Evolutionary conservation across 2,113 vertebrate species (phyloP), one percentile per base, ranked within the genome.

Genomic region (Nothobranchius kuhntae): DNA sequence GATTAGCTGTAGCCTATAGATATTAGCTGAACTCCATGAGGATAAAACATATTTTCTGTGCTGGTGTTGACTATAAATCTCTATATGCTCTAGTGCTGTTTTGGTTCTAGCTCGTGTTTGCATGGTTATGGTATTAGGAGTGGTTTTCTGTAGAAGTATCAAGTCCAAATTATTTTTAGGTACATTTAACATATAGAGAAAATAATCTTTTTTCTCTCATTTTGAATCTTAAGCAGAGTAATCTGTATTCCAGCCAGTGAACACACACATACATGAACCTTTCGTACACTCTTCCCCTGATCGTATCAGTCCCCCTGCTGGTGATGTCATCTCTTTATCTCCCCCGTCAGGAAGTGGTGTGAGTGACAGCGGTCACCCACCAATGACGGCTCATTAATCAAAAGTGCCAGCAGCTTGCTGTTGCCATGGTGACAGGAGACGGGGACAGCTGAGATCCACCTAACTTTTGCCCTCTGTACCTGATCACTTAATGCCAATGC

Each of bases 301-400:
- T 61, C 62, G 52, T 77, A 73, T 69, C 57, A 21, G 75, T 73
- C 65, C 66, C 73, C 1, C 61, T 45, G 1, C 55, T 59, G 38
- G 74, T 58, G 67, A 87, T 83, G 77, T 78, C 57, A 51, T 79
- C 66, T 74, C 85, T 65, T 63, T 66, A 61, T 83, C 70, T 60
- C 15, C 0, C 62, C 83, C 88, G 86, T 87, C 83, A 9, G 6
- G 48, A 71, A 84, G 77, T 53, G 17, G 24, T 0, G 2, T 75
- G 86, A 92, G 76, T 89, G 89, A 85, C 88, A 87, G 84, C 77
- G 71, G 88, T 89, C 89, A 84, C 82, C 77, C 79, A 53, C 75
- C 80, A 83, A 73, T 80, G 83, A 89, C 61, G 68, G 74, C 77
- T 82, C 89, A 87, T 89, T 89, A 85, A 88, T 89, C 84, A 90